A percentile compares a stretch with the other conserved stretches of the same genome.
These are phyloP conservation scores for Pseudopleuronectes americanus DNA, from an alignment of 2,797 vertebrate genomes.

Conservation along the genomic window DNA sequence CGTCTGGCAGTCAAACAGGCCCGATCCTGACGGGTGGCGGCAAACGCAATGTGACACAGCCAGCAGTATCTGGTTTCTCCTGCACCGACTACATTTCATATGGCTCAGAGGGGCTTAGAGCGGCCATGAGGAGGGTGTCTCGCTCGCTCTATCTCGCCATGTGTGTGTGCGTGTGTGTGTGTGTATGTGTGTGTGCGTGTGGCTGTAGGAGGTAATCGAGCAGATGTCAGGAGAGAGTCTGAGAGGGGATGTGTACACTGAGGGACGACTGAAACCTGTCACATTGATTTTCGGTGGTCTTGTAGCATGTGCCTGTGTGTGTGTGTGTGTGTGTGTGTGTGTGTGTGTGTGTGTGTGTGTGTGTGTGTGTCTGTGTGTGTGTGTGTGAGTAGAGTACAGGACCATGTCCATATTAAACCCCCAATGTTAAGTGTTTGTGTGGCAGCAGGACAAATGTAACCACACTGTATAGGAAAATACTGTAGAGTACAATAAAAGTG, in stretches of 20 bases:
- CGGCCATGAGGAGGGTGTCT: slow-evolving; percentile 67
- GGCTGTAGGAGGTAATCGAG: slow-evolving; percentile 81
- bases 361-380: slow-evolving; percentile 33
- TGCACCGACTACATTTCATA: slow-evolving; percentile 82
- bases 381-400: slow-evolving; percentile 31
- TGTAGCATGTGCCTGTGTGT: slow-evolving; percentile 35
- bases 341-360: slow-evolving; percentile 25
- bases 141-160: slow-evolving; percentile 29
- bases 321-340: slow-evolving; percentile 25
- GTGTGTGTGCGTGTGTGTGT: slow-evolving; percentile 7
- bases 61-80: slow-evolving; percentile 82
- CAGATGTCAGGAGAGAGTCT: slow-evolving; percentile 82
- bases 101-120: slow-evolving; percentile 82
- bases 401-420: slow-evolving; percentile 48
- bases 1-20: slow-evolving; percentile 77
- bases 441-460: slow-evolving; percentile 55
- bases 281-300: slow-evolving; percentile 80
- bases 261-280: slow-evolving; percentile 84
- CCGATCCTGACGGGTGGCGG: slow-evolving; percentile 70
- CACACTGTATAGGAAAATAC: slow-evolving; percentile 30
- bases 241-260: slow-evolving; percentile 80
- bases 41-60: slow-evolving; percentile 84
- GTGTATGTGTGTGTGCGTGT: slow-evolving; percentile 39
- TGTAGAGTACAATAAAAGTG: slow-evolving; percentile 1
- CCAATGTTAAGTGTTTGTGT: slow-evolving; percentile 43